Evolutionary conservation across 2,113 vertebrate species (phyloP), one percentile per base, ranked within the genome.

Genomic region (Corythornis cristatus): DNA sequence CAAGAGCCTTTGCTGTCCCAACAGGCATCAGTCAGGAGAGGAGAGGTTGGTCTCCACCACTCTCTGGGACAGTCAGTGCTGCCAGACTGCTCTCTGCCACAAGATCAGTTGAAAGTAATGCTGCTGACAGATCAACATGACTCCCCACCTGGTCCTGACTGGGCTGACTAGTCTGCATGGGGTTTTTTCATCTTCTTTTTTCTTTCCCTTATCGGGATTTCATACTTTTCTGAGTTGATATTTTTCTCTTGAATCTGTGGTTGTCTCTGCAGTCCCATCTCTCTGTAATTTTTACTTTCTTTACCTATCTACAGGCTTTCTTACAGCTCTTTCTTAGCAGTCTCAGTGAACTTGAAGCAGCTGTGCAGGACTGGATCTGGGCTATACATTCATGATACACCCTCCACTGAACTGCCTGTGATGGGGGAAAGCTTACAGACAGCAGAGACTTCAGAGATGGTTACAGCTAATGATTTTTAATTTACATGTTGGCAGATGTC

Each of bases 71-170:
- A 33, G 46, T 0, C 14, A 23, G 61, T 8, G 42, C 37, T 83
- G 46, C 23, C 25, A n/a, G 26, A 46, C 46, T 68, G 64, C 58
- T 71, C 17, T 35, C 26, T 58, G 31, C 48, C 35, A 19, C 78
- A 76, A 37, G 46, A 58, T 76, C 58, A 42, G 5, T 57, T 1
- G 1, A 42, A 66, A 16, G 26, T 21, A 3, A 22, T 42, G 35
- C 42, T 1, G 3, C 46, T n/a, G n/a, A 51, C 23, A 46, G 40
- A 12, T 70, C 28, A 26, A 0, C 7, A 6, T 23, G 28, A 16
- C 43, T 19, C 23, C 42, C 25, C 56, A 43, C 0, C 50, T 50
- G 21, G 9, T 84, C 42, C 58, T 26, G 11, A 31, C 48, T 64
- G 45, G 20, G 26, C 40, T 31, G 42, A 15, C 23, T 28, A 23